Evolutionary conservation across 2,888 invertebrate genomes (phyloP).

Genomic region (Ametastegia equiseti): DNA sequence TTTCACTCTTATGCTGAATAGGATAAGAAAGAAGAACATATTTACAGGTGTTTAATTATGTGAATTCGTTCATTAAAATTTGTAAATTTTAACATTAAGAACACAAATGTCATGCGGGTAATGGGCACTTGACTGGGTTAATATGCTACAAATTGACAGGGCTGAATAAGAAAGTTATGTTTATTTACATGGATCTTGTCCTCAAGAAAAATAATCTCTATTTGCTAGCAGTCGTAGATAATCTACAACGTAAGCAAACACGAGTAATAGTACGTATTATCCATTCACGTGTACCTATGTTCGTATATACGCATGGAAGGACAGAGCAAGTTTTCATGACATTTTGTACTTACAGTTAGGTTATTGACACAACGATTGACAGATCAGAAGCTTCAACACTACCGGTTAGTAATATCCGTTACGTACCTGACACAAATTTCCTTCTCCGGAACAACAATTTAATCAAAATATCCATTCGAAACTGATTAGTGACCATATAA

Average conservation of each 20-base stretch:
- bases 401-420: background rate
- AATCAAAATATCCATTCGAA: background rate
- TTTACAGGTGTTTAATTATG: background rate
- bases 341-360: background rate
- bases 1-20: background rate
- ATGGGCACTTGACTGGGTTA: background rate
- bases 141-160: background rate
- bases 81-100: background rate
- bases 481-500: background rate
- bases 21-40: constrained; percentile 7
- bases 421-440: background rate
- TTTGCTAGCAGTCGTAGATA: background rate
- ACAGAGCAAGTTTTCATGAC: background rate
- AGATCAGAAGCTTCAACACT: background rate
- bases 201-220: background rate
- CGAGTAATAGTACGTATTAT: background rate
- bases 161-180: background rate
- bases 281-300: background rate
- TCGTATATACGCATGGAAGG: background rate
- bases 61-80: background rate
- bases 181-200: background rate
- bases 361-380: background rate
- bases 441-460: background rate
- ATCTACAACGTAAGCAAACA: background rate
- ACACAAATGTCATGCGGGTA: background rate